Conservation (phyloP, 2,797 vertebrate genomes). For the Melanotaenia nigrans region DNA sequence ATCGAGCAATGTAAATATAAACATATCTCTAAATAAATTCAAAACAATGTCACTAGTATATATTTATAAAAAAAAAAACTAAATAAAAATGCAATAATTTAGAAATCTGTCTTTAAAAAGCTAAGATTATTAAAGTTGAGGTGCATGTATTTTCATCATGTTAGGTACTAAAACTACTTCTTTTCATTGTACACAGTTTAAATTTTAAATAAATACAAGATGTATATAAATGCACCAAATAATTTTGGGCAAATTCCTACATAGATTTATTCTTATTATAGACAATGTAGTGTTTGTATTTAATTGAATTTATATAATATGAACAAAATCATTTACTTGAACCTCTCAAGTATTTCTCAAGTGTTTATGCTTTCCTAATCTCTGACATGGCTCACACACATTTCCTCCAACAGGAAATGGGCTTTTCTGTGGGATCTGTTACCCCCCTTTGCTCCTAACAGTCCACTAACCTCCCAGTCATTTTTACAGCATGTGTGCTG, state of each 20-base stretch:
- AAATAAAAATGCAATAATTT: no score
- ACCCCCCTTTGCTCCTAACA: slow-evolving; percentile 26
- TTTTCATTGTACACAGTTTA: not conserved
- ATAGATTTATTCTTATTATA: not conserved
- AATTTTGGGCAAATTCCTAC: not conserved
- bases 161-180: not conserved
- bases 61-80: not conserved
- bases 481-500: slow-evolving; percentile 25
- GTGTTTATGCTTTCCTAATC: slow-evolving; percentile 5
- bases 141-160: not conserved
- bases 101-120: no score
- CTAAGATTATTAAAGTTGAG: not conserved
- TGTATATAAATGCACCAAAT: not conserved
- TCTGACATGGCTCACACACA: slow-evolving; percentile 9
- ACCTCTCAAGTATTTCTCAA: not conserved
- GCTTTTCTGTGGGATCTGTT: slow-evolving; percentile 42
- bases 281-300: not conserved
- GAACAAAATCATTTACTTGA: not conserved
- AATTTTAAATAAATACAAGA: not conserved
- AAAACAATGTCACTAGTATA: not conserved
- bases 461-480: slow-evolving; percentile 18
- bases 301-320: not conserved
- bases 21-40: not conserved
- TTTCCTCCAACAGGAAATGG: slow-evolving; percentile 48
- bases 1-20: not conserved